Percentiles rank a stretch among this genome's conserved stretches.
Conservation (phyloP, 1,140 invertebrate species). For the Chironomus tepperi region DNA sequence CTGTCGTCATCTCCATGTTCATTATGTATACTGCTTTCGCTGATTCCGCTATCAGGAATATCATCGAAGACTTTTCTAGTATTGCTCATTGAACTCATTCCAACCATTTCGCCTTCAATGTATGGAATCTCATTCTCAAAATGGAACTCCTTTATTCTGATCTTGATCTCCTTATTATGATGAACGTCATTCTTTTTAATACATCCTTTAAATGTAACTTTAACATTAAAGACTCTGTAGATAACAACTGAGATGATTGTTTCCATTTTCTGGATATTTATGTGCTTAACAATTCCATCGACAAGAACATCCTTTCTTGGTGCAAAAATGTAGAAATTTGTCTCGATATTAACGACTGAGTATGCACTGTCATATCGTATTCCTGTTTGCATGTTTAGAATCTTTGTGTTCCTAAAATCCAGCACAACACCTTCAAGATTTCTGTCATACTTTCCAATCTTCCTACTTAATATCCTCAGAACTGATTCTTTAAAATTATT, state of each 20-base stretch:
- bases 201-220: slow-evolving; percentile 34
- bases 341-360: slow-evolving; percentile 46
- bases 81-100: slow-evolving; percentile 26
- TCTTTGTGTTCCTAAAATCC: slow-evolving; percentile 48
- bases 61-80: background rate
- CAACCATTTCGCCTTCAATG: slow-evolving; percentile 37
- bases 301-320: slow-evolving; percentile 41
- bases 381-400: slow-evolving; percentile 40
- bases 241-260: slow-evolving; percentile 34
- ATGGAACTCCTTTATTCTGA: slow-evolving; percentile 37
- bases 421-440: slow-evolving; percentile 47
- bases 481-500: slow-evolving; percentile 41
- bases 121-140: slow-evolving; percentile 34
- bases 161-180: slow-evolving; percentile 35
- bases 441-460: slow-evolving; percentile 40
- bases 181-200: slow-evolving; percentile 29
- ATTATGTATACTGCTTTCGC: slow-evolving; percentile 11
- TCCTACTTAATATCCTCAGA: slow-evolving; percentile 39
- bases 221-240: slow-evolving; percentile 38
- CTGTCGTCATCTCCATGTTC: background rate
- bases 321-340: slow-evolving; percentile 51
- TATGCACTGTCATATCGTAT: slow-evolving; percentile 43
- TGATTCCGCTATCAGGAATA: background rate
- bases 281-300: slow-evolving; percentile 39
- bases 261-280: slow-evolving; percentile 29